Evolutionary conservation across 92 coral and sea anemone species (phyloP).

Genomic region (Paragorgia papillata): DNA sequence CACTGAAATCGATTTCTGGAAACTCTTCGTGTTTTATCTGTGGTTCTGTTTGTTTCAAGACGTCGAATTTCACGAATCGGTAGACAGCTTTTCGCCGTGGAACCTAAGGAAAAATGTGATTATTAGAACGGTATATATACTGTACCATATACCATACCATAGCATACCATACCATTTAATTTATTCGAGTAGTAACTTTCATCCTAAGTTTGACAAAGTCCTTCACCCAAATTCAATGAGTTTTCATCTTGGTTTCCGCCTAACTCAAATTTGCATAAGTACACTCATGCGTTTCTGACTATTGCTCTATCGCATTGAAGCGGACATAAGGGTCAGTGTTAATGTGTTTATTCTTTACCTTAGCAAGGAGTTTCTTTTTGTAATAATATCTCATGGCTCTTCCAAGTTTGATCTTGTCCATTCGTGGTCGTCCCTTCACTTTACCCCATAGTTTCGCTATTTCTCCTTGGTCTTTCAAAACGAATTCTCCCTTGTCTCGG

Average conservation of each 20-base stretch:
- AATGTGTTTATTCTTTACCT: not conserved
- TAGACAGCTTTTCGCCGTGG: constrained; percentile 42
- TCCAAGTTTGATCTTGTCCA: constrained; percentile 40
- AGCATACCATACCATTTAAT: too few relatives aligned
- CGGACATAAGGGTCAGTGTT: too few relatives aligned
- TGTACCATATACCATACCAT: too few relatives aligned
- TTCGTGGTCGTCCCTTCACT: constrained; percentile 36
- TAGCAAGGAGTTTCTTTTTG: constrained; percentile 3
- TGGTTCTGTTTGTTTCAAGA: constrained; percentile 14
- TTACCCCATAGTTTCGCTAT: constrained; percentile 37
- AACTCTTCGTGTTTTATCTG: constrained; percentile 7
- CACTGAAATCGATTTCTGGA: constrained; percentile 25
- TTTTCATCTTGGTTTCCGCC: too few relatives aligned
- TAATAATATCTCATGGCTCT: constrained; percentile 38
- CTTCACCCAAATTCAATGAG: too few relatives aligned
- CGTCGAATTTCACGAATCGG: constrained; percentile 36
- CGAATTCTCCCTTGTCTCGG: constrained; percentile 40
- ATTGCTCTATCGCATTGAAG: too few relatives aligned
- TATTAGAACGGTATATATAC: too few relatives aligned
- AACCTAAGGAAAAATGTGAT: not conserved
- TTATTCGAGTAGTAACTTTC: too few relatives aligned
- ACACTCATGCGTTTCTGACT: too few relatives aligned
- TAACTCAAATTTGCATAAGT: too few relatives aligned
- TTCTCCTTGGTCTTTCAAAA: constrained; percentile 38
- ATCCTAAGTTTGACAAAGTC: too few relatives aligned